Evolutionary conservation across 2,797 vertebrate genomes (phyloP).

Genomic region (Streptopelia turtur): DNA sequence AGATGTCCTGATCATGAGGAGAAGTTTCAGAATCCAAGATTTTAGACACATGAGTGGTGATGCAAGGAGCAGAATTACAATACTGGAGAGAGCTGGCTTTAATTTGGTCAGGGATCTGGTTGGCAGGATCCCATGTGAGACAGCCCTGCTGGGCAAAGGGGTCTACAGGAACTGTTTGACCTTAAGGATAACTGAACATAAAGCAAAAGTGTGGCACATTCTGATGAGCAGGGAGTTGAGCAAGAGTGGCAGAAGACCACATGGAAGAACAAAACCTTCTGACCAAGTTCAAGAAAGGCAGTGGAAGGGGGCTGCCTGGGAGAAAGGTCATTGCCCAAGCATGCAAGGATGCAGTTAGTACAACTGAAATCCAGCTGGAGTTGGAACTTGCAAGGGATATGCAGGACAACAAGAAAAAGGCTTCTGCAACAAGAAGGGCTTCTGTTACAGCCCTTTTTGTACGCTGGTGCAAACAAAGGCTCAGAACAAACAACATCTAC

Average conservation of each 20-base stretch:
- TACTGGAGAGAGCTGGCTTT: not conserved
- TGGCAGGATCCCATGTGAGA: not conserved
- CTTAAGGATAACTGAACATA: not conserved
- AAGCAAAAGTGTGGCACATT: not conserved
- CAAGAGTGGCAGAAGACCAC: not conserved
- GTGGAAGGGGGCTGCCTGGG: not conserved
- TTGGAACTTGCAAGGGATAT: not conserved
- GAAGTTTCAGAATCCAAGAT: not conserved
- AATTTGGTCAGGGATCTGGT: not conserved
- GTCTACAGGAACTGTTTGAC: not conserved
- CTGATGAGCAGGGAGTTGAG: not conserved
- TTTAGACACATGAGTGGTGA: not conserved
- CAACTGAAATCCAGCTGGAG: not conserved
- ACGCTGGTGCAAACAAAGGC: not conserved
- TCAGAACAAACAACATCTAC: not conserved
- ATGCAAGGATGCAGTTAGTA: not conserved
- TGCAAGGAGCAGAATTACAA: not conserved
- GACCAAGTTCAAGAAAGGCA: not conserved
- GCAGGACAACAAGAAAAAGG: not conserved
- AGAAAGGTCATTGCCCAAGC: not conserved
- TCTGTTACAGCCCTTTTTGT: not conserved
- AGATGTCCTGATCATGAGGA: not conserved
- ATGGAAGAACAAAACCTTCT: not conserved
- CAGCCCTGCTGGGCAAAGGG: not conserved
- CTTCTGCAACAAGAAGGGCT: not conserved